Base-by-base conservation (phyloP, 1,140 invertebrate genomes). In the Drosophila azteca region DNA sequence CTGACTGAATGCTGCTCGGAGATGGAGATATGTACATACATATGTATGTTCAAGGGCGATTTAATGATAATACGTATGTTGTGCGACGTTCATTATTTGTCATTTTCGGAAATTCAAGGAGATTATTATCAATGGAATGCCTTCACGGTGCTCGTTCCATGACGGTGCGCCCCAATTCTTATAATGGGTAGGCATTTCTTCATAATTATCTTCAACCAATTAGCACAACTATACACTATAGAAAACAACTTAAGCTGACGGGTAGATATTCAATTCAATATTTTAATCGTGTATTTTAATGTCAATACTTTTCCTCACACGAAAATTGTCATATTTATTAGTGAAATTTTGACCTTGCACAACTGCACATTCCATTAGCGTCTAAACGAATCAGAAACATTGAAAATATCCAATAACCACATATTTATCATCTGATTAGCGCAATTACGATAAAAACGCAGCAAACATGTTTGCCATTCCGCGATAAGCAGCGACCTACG, bases 391-490 rank as follows among this genome's bases (percentile, higher is more conserved):
- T 58, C 74, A 59, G 44, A 53, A 55, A 66, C 45, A 70, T 59
- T 44, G 66, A 20, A 20, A 48, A 49, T 20, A 66, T 60, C 54
- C 29, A 81, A 55, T 64, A 59, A 49, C 24, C 24, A 15, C 48
- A 49, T 48, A 60, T 59, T 58, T 53, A 53, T 65, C 61, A 46
- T 66, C 13, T 73, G 75, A 81, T 87, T 84, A 87, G 64, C 45
- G 61, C 68, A 87, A 87, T 81, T 77, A 87, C 35, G 73, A 81
- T 84, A 87, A 85, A 87, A 81, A 62, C 48, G 52, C 71, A 53
- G 61, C 46, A 84, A 84, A 70, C 63, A 71, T 63, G 65, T 73
- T 31, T 41, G 48, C 43, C 22, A 35, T 51, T 41, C 26, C 48
- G 26, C 45, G 55, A 41, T 46, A 77, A 62, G 26, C 29, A 26